Percentiles rank a stretch among this genome's conserved stretches.
Conservation (phyloP, 1,140 invertebrate genomes). For the Drosophila kurseongensis region DNA sequence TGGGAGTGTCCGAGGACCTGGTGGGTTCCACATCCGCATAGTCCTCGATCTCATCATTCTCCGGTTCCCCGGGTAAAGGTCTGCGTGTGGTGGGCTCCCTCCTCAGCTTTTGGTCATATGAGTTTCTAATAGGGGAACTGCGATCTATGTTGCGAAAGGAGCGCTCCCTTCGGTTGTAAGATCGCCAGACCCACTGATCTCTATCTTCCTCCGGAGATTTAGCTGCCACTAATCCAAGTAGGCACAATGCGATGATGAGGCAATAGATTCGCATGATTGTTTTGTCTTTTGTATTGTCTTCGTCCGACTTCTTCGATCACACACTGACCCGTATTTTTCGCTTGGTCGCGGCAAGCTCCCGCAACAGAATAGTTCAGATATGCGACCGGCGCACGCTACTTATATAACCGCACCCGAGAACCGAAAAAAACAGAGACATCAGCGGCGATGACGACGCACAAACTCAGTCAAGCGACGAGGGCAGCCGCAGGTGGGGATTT, state of each 20-base stretch:
- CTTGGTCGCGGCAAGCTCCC: slow-evolving; percentile 52
- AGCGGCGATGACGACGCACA: slow-evolving; percentile 44
- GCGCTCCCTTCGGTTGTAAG: slow-evolving; percentile 50
- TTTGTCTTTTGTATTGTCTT: slow-evolving; percentile 11
- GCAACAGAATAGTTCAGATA: slow-evolving; percentile 68
- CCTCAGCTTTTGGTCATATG: slow-evolving; percentile 50
- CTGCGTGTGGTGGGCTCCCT: slow-evolving; percentile 71
- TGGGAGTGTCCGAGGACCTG: slow-evolving; percentile 33
- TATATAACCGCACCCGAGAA: slow-evolving; percentile 70
- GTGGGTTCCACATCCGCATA: slow-evolving; percentile 64
- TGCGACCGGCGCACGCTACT: slow-evolving; percentile 72
- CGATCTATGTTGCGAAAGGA: slow-evolving; percentile 58
- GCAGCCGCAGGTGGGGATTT: slow-evolving; percentile 58
- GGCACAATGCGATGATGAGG: slow-evolving; percentile 53
- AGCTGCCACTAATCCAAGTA: slow-evolving; percentile 32
- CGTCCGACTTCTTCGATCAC: slow-evolving; percentile 39
- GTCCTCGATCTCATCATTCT: slow-evolving; percentile 80
- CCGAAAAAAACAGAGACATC: slow-evolving; percentile 15
- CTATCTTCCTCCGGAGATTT: slow-evolving; percentile 31
- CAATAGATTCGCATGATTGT: slow-evolving; percentile 64
- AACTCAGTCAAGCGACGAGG: slow-evolving; percentile 63
- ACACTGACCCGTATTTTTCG: slow-evolving; percentile 75
- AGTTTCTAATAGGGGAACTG: slow-evolving; percentile 46
- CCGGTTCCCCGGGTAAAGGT: slow-evolving; percentile 67
- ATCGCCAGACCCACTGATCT: slow-evolving; percentile 67